These are phyloP conservation scores for Drosophila falleni DNA, from an alignment of 2,888 invertebrate species.

Conservation along the genomic window DNA sequence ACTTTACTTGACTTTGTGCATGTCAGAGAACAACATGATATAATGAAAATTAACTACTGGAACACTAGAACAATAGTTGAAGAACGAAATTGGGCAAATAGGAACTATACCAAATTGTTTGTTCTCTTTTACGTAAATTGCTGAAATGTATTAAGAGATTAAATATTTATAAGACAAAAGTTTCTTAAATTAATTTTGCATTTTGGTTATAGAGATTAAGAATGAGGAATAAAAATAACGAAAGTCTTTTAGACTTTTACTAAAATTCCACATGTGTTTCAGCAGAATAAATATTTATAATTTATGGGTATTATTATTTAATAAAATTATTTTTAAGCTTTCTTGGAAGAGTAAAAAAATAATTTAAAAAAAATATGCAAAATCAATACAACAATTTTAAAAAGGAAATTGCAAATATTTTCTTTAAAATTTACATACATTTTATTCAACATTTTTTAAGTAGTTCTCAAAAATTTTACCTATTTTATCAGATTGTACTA, in stretches of 20 bases:
- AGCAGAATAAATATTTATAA: not conserved
- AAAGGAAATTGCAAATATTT: too few species aligned
- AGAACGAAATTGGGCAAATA: not conserved
- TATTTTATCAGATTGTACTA: too few species aligned
- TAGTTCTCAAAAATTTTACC: too few species aligned
- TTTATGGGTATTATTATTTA: too few species aligned
- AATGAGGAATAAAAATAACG: not conserved
- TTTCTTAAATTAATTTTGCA: not conserved
- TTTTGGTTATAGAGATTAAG: not conserved
- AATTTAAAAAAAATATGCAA: too few species aligned
- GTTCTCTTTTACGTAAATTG: conserved; percentile 6
- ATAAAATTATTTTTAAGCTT: too few species aligned
- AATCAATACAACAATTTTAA: too few species aligned
- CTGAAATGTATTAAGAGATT: not conserved
- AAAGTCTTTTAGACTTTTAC: not conserved
- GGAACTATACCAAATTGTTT: conserved; percentile 8
- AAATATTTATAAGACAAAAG: not conserved
- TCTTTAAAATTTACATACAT: too few species aligned
- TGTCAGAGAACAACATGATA: conserved; percentile 62
- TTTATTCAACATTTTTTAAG: too few species aligned
- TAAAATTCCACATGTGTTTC: not conserved
- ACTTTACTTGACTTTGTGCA: conserved; percentile 64
- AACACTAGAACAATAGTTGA: not conserved
- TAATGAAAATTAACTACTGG: conserved; percentile 67
- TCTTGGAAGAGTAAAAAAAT: too few species aligned